A percentile compares a stretch with the other conserved stretches of the same genome.
Evolutionary conservation across 2,113 vertebrate genomes (phyloP).

Genomic region (Cyphomyrus discorhynchus): DNA sequence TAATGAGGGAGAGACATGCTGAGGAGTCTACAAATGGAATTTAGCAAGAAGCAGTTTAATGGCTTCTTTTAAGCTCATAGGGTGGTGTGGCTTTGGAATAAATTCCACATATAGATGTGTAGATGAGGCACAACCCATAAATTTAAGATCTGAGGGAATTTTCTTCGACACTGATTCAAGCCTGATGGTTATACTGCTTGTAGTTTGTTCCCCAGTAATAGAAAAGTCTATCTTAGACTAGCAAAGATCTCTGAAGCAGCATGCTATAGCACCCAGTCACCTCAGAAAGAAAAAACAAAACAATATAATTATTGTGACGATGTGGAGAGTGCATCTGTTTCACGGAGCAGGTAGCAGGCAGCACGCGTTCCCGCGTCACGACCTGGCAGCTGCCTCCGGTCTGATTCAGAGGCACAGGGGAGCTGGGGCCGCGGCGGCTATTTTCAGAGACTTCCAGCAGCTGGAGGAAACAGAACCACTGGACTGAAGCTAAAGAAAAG

Average conservation of each 20-base stretch:
- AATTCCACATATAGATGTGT: not conserved
- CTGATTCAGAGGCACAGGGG: not conserved
- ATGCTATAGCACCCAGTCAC: not conserved
- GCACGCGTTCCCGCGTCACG: not conserved
- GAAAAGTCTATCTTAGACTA: not conserved
- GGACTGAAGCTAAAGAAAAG: not conserved
- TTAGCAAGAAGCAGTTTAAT: not conserved
- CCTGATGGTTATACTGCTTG: not conserved
- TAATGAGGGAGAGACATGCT: not conserved
- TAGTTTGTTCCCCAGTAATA: not conserved
- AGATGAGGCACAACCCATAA: not conserved
- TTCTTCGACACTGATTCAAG: not conserved
- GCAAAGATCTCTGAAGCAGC: not conserved
- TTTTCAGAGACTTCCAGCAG: not conserved
- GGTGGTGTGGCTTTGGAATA: not conserved
- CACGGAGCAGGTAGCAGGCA: not conserved
- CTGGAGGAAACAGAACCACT: not conserved
- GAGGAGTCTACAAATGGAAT: not conserved
- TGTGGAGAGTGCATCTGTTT: not conserved
- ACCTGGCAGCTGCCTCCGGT: not conserved
- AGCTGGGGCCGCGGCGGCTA: not conserved
- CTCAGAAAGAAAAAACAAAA: not conserved
- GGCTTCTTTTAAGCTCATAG: not conserved
- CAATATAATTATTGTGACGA: not conserved
- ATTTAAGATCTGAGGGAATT: not conserved